Conservation (phyloP, 64 coral and sea anemone genomes). For the Stichodactyla mertensii region DNA sequence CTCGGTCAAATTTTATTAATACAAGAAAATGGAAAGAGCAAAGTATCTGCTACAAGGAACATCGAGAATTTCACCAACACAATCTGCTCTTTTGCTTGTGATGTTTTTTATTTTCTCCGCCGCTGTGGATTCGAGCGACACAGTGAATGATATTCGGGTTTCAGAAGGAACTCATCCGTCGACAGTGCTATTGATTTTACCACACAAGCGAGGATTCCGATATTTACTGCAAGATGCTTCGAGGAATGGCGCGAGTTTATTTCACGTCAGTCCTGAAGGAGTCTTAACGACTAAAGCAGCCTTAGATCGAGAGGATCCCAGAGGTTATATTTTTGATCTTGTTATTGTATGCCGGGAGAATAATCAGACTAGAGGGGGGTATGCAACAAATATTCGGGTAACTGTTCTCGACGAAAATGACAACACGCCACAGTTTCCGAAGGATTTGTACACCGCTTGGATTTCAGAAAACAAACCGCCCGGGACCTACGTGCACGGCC, state of each 20-base stretch:
- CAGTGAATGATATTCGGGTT: constrained; percentile 49
- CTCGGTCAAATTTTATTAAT: background rate
- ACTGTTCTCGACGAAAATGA: constrained; percentile 80
- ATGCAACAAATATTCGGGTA: constrained; percentile 50
- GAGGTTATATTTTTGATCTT: constrained; percentile 79
- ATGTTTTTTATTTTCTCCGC: background rate
- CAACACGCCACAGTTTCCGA: constrained; percentile 66
- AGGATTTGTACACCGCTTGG: constrained; percentile 69
- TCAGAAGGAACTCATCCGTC: constrained; percentile 68
- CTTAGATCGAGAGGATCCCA: constrained; percentile 80
- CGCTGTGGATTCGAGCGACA: background rate
- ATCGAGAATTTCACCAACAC: background rate
- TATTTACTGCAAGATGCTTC: constrained; percentile 66
- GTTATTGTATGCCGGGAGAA: constrained; percentile 65
- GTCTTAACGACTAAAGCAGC: constrained; percentile 67
- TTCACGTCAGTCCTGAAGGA: constrained; percentile 71
- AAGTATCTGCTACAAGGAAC: background rate
- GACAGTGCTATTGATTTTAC: constrained; percentile 53
- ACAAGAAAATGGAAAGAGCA: constrained; percentile 7
- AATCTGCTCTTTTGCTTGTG: background rate
- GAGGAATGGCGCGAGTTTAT: constrained; percentile 44
- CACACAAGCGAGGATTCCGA: constrained; percentile 33
- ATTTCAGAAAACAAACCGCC: constrained; percentile 48
- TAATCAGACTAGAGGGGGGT: constrained; percentile 36
- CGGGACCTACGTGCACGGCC: constrained; percentile 67